A percentile compares a stretch with the other conserved stretches of the same genome.
These are phyloP conservation scores for Takifugu rubripes DNA, from an alignment of 2,797 vertebrate genomes.

Conservation along the genomic window DNA sequence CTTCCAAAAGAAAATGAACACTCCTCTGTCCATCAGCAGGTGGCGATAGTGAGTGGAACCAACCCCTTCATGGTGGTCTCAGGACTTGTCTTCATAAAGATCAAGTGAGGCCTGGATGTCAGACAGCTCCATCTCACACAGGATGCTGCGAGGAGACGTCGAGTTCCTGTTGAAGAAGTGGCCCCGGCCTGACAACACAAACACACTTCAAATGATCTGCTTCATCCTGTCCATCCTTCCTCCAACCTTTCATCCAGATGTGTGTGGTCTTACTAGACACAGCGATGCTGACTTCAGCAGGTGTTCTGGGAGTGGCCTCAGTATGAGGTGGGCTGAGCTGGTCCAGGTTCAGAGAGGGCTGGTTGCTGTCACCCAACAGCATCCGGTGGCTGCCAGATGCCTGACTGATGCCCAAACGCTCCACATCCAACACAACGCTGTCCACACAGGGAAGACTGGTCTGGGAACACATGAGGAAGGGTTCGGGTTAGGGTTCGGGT, in stretches of 20 bases:
- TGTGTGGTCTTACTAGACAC: conserved; percentile 86
- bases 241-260: background rate
- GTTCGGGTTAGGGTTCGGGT: too few relatives aligned
- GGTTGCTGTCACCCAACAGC: conserved; percentile 76
- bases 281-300: conserved; percentile 91
- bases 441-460: conserved; percentile 87
- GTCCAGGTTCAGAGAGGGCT: conserved; percentile 88
- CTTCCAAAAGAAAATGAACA: conserved; percentile 7
- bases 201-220: background rate
- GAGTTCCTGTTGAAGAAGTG: conserved; percentile 90
- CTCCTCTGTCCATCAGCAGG: conserved; percentile 14
- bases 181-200: conserved; percentile 75
- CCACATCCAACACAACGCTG: conserved; percentile 87
- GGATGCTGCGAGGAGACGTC: conserved; percentile 82
- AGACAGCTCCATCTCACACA: conserved; percentile 90
- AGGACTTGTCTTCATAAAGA: conserved; percentile 93
- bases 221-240: background rate
- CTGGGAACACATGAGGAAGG: conserved; percentile 18
- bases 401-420: conserved; percentile 83
- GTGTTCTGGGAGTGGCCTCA: conserved; percentile 83
- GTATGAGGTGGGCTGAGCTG: conserved; percentile 85
- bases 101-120: conserved; percentile 89
- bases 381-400: conserved; percentile 79
- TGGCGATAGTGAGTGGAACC: conserved; percentile 32
- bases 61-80: conserved; percentile 54